Evolutionary conservation across 2,797 vertebrate genomes (phyloP).

Genomic region (Paramormyrops hopkinsi): DNA sequence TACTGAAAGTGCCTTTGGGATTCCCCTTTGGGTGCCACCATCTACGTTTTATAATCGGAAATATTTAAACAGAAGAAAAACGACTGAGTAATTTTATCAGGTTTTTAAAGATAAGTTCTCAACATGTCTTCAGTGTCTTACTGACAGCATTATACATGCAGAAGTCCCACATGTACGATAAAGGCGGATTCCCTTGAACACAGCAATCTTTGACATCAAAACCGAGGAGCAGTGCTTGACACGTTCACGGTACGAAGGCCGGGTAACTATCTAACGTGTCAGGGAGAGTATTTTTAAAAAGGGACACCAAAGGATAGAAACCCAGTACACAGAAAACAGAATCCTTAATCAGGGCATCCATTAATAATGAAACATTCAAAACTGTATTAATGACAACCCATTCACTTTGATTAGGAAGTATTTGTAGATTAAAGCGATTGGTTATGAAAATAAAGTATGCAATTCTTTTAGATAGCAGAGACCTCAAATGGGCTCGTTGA

Average conservation of each 20-base stretch:
- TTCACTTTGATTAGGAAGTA: slow-evolving; percentile 21
- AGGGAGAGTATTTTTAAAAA: slow-evolving; percentile 17
- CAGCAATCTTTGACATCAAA: background rate
- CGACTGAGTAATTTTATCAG: background rate
- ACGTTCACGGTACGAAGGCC: background rate
- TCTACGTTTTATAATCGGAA: background rate
- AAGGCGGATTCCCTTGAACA: background rate
- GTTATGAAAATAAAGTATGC: background rate
- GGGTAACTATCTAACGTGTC: background rate
- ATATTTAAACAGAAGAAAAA: background rate
- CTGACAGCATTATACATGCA: background rate
- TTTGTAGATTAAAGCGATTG: slow-evolving; percentile 20
- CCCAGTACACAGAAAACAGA: background rate
- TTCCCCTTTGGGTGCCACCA: background rate
- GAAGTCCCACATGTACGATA: background rate
- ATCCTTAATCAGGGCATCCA: background rate
- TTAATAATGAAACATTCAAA: slow-evolving; percentile 20
- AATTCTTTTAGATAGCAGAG: background rate
- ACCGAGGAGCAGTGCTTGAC: background rate
- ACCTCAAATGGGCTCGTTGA: background rate
- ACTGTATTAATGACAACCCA: slow-evolving; percentile 16
- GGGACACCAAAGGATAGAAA: background rate
- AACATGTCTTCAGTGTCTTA: background rate
- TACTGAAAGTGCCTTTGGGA: background rate
- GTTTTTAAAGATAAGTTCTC: background rate